Conservation (phyloP, 2,888 invertebrate species). For the Dusona sp. region DNA sequence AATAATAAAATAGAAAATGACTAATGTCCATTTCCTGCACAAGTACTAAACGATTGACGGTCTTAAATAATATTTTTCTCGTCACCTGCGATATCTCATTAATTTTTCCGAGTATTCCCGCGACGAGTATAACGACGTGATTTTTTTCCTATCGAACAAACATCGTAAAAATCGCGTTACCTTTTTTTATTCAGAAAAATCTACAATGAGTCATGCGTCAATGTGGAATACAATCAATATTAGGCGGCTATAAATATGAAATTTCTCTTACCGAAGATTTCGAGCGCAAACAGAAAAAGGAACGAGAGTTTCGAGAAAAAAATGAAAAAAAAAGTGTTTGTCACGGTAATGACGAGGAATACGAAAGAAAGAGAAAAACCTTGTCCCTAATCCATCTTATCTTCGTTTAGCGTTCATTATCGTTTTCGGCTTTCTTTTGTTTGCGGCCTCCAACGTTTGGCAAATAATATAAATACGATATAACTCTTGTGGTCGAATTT, state of each 20-base stretch:
- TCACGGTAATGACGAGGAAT: neutral
- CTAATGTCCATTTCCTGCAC: neutral
- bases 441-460: slow-evolving; percentile 15
- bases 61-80: neutral
- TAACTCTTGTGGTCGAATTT: slow-evolving; percentile 2
- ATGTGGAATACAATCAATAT: slow-evolving; percentile 8
- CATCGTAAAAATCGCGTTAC: slow-evolving; percentile 16
- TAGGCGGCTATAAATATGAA: slow-evolving; percentile 8
- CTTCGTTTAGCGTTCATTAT: slow-evolving; percentile 37
- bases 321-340: neutral
- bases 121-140: neutral
- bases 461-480: slow-evolving; percentile 23
- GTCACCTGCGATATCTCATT: neutral
- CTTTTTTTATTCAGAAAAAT: slow-evolving; percentile 7
- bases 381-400: slow-evolving; percentile 20
- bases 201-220: slow-evolving; percentile 5
- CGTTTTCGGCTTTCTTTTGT: neutral
- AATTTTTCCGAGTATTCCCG: neutral
- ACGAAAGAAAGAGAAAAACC: neutral
- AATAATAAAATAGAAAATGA: neutral
- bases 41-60: neutral
- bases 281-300: neutral
- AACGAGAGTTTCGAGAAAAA: slow-evolving; percentile 2
- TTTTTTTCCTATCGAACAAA: slow-evolving; percentile 32
- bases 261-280: neutral